phyloP scores from a whole-genome alignment of 2,113 vertebrate genomes.

The Rattus rattus region DNA sequence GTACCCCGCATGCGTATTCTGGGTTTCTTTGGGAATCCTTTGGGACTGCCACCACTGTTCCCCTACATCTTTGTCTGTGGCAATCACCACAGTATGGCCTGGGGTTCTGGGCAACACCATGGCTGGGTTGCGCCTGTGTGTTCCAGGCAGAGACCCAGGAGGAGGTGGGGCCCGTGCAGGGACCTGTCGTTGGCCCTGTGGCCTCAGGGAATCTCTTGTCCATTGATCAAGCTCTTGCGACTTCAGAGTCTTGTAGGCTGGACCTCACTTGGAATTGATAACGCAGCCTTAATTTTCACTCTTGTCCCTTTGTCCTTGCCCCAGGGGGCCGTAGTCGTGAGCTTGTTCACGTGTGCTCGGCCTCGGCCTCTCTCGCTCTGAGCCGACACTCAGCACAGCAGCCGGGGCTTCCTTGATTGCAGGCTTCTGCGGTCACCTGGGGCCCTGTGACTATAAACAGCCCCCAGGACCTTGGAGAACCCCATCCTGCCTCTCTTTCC shows the following conservation, averaged over 20 bases:
- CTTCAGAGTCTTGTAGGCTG: background rate
- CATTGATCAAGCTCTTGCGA: background rate
- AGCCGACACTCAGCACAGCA: background rate
- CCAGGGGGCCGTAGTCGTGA: too few relatives aligned
- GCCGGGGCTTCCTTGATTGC: background rate
- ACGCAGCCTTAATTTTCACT: background rate
- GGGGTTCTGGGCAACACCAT: background rate
- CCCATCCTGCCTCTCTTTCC: background rate
- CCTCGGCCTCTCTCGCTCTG: background rate
- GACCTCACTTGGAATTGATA: background rate
- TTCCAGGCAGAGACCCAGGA: background rate
- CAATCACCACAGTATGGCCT: too few relatives aligned
- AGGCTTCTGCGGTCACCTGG: background rate
- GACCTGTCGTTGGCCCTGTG: background rate
- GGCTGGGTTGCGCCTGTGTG: rapidly evolving
- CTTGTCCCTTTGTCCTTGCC: background rate
- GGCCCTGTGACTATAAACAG: background rate
- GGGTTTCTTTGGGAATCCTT: background rate
- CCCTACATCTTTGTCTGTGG: background rate
- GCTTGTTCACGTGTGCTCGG: background rate
- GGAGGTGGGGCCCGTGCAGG: background rate
- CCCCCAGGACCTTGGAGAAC: background rate
- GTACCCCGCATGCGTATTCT: background rate
- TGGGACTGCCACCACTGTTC: too few relatives aligned
- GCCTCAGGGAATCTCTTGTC: background rate